phyloP scores from a whole-genome alignment of 2,113 vertebrate genomes.

The Protomyctophum bolini region DNA sequence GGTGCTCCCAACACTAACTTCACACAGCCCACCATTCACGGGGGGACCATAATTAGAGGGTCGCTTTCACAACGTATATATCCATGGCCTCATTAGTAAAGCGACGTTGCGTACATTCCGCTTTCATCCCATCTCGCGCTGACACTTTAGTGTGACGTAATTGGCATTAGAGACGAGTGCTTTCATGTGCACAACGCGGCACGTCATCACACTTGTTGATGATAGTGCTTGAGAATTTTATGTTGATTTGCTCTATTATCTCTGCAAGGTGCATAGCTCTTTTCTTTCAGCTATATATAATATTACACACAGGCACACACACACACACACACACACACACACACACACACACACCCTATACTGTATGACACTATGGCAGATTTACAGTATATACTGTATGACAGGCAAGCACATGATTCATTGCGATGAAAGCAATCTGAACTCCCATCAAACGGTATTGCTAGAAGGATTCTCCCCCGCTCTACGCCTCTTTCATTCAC shows the following conservation, averaged over 20 bases:
- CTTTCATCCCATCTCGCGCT: constrained; percentile 40
- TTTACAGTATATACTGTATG: too few relatives aligned
- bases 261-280: constrained; percentile 26
- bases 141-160: constrained; percentile 37
- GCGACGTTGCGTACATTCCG: background rate
- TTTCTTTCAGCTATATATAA: too few relatives aligned
- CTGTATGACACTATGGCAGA: too few relatives aligned
- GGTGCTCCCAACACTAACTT: constrained; percentile 29
- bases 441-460: constrained; percentile 18
- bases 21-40: constrained; percentile 34
- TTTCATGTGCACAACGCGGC: background rate
- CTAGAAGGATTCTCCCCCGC: constrained; percentile 21
- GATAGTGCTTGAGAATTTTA: constrained; percentile 3
- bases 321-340: too few relatives aligned
- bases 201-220: background rate
- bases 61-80: constrained; percentile 25
- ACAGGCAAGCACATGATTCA: constrained; percentile 31
- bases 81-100: constrained; percentile 56
- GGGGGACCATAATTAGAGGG: constrained; percentile 50
- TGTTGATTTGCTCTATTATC: background rate
- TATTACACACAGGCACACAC: too few relatives aligned
- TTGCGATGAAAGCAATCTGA: constrained; percentile 35
- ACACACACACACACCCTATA: background rate
- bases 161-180: constrained; percentile 14
- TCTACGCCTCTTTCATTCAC: too few relatives aligned